Evolutionary conservation across 2,797 vertebrate species (phyloP).

Genomic region (Pterois miles): DNA sequence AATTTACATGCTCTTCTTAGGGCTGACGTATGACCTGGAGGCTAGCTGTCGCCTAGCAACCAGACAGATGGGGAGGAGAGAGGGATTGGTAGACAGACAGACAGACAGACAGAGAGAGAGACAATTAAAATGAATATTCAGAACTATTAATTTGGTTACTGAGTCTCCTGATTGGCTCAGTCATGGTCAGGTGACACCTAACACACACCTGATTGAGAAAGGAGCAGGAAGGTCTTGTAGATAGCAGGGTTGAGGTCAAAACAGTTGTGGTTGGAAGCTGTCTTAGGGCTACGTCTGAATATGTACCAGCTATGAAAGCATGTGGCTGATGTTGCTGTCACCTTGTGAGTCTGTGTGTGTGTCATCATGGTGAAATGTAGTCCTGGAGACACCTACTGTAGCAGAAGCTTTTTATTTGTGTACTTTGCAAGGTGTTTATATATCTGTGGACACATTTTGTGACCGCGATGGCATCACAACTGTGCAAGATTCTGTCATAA

Average conservation of each 20-base stretch:
- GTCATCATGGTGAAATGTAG: too few species aligned
- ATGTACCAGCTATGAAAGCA: too few species aligned
- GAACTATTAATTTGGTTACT: not conserved
- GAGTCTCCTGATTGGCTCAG: not conserved
- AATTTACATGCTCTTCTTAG: conserved; percentile 36
- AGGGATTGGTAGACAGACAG: conserved; percentile 13
- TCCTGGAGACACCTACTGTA: too few species aligned
- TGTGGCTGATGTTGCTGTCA: too few species aligned
- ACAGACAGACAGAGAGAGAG: conserved; percentile 22
- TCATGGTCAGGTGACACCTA: conserved; percentile 7
- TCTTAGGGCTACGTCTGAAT: too few species aligned
- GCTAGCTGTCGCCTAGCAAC: conserved; percentile 50
- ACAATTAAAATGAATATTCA: not conserved
- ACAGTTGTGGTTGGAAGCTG: not conserved
- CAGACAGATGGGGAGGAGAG: conserved; percentile 30
- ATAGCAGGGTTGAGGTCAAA: not conserved
- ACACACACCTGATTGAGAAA: not conserved
- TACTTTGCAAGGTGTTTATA: too few species aligned
- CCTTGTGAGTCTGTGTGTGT: too few species aligned
- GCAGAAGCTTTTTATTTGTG: too few species aligned
- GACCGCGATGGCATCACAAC: rapidly evolving
- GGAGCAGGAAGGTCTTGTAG: not conserved
- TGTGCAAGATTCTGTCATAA: too few species aligned
- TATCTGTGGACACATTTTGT: too few species aligned
- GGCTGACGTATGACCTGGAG: conserved; percentile 25